phyloP scores from a whole-genome alignment of 1,140 invertebrate genomes.

The Oncopeltus fasciatus region DNA sequence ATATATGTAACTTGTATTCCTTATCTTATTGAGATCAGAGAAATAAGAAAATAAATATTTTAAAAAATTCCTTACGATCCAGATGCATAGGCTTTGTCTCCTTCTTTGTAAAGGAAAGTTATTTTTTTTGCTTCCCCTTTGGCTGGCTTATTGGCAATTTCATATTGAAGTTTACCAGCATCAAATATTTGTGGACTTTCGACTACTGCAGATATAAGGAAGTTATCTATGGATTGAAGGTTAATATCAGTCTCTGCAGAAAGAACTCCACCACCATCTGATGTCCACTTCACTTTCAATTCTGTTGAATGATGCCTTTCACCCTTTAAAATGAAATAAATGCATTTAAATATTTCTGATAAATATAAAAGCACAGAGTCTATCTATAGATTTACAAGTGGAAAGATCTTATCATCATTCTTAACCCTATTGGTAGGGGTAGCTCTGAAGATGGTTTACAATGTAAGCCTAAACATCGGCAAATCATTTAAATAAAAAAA shows the following conservation, averaged over 20 bases:
- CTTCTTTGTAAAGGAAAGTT: conserved; percentile 39
- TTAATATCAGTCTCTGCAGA: conserved; percentile 36
- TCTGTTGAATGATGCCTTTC: conserved; percentile 11
- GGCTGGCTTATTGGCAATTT: conserved; percentile 40
- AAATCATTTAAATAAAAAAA: too few relatives aligned
- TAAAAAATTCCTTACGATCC: conserved; percentile 33
- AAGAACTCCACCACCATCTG: conserved; percentile 23
- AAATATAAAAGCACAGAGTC: too few relatives aligned
- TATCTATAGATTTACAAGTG: too few relatives aligned
- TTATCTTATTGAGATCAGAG: too few relatives aligned
- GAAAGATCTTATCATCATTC: too few relatives aligned
- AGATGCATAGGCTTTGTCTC: conserved; percentile 45
- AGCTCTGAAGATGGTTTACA: too few relatives aligned
- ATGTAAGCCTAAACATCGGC: too few relatives aligned
- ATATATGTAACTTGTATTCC: too few relatives aligned
- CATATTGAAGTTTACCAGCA: conserved; percentile 45
- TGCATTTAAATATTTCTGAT: too few relatives aligned
- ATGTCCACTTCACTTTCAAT: conserved; percentile 21
- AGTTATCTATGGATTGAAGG: conserved; percentile 45
- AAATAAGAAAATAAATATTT: too few relatives aligned
- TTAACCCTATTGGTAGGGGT: too few relatives aligned
- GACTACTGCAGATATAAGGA: conserved; percentile 42
- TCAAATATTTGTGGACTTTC: conserved; percentile 50
- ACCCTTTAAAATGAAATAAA: conserved; percentile 10
- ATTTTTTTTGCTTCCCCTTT: conserved; percentile 8